These are phyloP conservation scores for Psix sp. DNA, from an alignment of 1,140 invertebrate species.

Conservation along the genomic window DNA sequence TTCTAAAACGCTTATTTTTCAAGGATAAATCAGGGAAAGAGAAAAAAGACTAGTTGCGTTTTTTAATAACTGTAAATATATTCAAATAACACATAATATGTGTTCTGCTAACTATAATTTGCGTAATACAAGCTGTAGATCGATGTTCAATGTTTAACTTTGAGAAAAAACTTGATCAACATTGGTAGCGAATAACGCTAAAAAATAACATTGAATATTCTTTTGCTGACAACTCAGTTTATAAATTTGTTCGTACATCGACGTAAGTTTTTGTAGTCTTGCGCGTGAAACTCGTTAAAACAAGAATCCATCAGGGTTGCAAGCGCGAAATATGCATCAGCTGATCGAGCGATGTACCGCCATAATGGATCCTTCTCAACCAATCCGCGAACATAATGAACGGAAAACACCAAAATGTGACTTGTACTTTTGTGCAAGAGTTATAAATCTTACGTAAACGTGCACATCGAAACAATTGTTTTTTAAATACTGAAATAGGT, in stretches of 20 bases:
- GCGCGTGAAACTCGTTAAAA: background rate
- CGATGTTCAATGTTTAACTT: conserved; percentile 61
- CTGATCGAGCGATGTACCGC: conserved; percentile 7
- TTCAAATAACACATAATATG: conserved; percentile 62
- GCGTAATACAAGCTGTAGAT: conserved; percentile 59
- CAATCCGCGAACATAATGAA: conserved; percentile 22
- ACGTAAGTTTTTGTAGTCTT: conserved; percentile 22
- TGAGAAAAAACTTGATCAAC: conserved; percentile 55
- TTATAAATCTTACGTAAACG: conserved; percentile 35
- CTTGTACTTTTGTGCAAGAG: conserved; percentile 48
- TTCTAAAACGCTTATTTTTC: conserved; percentile 4
- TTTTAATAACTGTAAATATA: conserved; percentile 65
- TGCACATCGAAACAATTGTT: conserved; percentile 13
- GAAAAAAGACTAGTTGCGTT: conserved; percentile 46
- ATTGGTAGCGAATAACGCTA: conserved; percentile 51
- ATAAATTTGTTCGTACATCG: conserved; percentile 29
- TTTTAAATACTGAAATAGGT: background rate
- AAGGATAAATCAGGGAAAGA: conserved; percentile 19
- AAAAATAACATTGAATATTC: conserved; percentile 46
- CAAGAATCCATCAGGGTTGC: too few species aligned
- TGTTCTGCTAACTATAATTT: conserved; percentile 62
- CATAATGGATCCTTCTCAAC: conserved; percentile 32
- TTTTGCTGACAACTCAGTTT: conserved; percentile 36
- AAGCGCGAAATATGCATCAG: conserved; percentile 28
- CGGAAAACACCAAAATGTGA: conserved; percentile 49